Conservation (phyloP, 2,113 vertebrate genomes). For the Oreochromis tanganicae region DNA sequence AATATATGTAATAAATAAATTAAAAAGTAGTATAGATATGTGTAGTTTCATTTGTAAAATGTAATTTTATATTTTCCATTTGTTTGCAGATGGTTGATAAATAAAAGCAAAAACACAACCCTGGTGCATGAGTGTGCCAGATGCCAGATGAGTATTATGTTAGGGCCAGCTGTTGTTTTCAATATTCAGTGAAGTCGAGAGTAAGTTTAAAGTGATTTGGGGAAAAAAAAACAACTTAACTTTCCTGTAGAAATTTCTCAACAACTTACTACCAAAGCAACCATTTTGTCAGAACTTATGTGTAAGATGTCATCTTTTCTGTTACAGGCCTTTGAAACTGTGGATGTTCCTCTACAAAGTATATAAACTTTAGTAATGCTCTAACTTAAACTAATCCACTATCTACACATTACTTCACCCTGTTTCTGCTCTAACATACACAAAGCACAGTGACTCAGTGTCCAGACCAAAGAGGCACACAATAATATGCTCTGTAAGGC, state of each 20-base stretch:
- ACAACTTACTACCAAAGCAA: not conserved
- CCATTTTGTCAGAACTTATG: accelerated
- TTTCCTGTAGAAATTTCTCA: not conserved
- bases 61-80: not conserved
- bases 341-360: not conserved
- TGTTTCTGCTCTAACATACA: not conserved
- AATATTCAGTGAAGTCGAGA: not conserved
- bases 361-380: not conserved
- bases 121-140: accelerated
- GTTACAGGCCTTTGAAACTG: not conserved
- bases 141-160: not conserved
- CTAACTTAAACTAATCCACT: not conserved
- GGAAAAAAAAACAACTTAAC: accelerated
- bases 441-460: not conserved
- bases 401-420: not conserved
- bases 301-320: not conserved
- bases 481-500: not conserved
- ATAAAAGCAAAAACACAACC: not conserved
- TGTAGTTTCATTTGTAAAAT: not conserved
- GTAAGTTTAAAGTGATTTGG: not conserved
- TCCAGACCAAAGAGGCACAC: not conserved
- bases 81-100: not conserved
- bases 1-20: not conserved
- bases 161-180: not conserved
- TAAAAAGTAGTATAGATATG: not conserved